These are phyloP conservation scores for Brachionus paranguensis DNA, from an alignment of 1,140 invertebrate species.

Conservation along the genomic window DNA sequence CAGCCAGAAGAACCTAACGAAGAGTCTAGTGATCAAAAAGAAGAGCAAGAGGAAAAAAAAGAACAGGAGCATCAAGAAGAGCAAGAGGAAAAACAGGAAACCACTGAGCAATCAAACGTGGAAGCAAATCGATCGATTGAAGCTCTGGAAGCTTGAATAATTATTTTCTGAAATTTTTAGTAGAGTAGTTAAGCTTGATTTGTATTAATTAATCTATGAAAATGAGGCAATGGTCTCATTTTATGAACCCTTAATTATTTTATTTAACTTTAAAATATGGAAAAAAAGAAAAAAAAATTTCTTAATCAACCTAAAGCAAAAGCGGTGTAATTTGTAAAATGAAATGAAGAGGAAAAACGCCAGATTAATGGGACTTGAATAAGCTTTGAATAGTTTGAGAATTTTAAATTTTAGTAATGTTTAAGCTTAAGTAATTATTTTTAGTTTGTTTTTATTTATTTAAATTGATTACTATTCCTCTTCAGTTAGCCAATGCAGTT, in stretches of 20 bases:
- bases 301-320: not conserved
- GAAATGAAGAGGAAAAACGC: not conserved
- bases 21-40: not conserved
- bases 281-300: conserved; percentile 1
- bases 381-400: not conserved
- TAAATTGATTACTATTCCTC: not conserved
- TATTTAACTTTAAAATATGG: not conserved
- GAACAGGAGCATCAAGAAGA: not conserved
- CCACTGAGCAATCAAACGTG: not conserved
- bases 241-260: not conserved
- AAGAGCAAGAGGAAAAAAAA: not conserved
- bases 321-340: not conserved
- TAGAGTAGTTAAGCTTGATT: not conserved
- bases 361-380: not conserved
- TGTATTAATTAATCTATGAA: not conserved
- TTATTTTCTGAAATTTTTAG: not conserved
- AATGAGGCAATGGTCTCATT: not conserved
- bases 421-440: not conserved
- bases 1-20: not conserved
- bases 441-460: not conserved
- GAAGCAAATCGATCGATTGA: not conserved
- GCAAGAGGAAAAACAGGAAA: not conserved
- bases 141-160: not conserved
- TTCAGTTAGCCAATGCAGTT: not conserved
- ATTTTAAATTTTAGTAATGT: not conserved